These are phyloP conservation scores for Dissostichus mawsoni DNA, from an alignment of 2,113 vertebrate genomes.

Conservation along the genomic window DNA sequence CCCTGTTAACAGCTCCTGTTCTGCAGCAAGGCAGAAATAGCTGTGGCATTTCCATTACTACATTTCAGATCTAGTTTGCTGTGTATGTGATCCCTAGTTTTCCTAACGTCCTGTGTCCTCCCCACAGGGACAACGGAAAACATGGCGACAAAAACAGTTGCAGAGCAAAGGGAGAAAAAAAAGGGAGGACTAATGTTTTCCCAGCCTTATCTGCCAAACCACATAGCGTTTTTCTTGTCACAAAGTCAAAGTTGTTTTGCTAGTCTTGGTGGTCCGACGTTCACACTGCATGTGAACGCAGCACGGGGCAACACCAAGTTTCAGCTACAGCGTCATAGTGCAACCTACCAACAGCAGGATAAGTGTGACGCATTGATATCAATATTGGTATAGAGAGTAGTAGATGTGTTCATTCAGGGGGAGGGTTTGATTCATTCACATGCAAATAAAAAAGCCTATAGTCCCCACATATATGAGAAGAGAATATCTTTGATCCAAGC, in stretches of 20 bases:
- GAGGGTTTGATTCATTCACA: too few species aligned
- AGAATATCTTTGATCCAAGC: too few species aligned
- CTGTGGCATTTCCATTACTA: not conserved
- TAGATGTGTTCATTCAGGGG: too few species aligned
- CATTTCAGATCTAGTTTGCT: conserved; percentile 23
- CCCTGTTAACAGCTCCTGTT: not conserved
- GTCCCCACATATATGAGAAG: too few species aligned
- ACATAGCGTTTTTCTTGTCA: too few species aligned
- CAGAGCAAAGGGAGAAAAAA: conserved; percentile 1
- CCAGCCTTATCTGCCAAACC: not conserved
- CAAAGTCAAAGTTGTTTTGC: too few species aligned
- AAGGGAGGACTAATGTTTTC: not conserved
- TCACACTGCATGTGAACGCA: not conserved
- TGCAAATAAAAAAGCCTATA: too few species aligned
- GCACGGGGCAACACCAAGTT: conserved; percentile 5
- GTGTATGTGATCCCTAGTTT: conserved; percentile 7
- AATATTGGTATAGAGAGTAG: not conserved
- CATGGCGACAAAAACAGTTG: conserved; percentile 12
- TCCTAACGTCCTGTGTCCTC: not conserved
- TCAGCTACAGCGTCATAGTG: not conserved
- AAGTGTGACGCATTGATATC: not conserved
- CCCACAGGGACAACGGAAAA: conserved; percentile 15
- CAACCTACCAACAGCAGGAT: not conserved
- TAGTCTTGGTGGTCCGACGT: not conserved
- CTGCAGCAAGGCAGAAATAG: conserved; percentile 8